Evolutionary conservation across 2,888 invertebrate species (phyloP), one percentile per base, ranked within the genome.

Genomic region (Carcina quercana): DNA sequence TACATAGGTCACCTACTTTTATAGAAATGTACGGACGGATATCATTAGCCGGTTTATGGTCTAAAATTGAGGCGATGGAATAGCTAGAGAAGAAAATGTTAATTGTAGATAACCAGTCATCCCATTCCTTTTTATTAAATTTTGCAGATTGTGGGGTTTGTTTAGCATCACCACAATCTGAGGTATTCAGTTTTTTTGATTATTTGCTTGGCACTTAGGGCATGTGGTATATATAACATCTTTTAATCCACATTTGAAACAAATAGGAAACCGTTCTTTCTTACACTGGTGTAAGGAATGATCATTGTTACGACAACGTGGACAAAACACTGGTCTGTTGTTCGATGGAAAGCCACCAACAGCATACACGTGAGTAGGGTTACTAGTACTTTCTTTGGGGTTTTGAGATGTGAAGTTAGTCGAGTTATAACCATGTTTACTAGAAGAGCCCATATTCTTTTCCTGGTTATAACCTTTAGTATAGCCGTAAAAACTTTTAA

Each of bases 201-300:
- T n/a, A 27, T 2, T 4, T 8, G 2, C 14, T 10, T 38, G 34
- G 12, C 34, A 36, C 6, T 22, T 14, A 8, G 40, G 30, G 11
- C 42, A 44, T 2, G 40, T 34, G 3, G 43, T 36, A 6, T 30
- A 38, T 1, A 25, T 22, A 6, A 42, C 39, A n/a, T 38, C 39
- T 15, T 33, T 40, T 13, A 22, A 35, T 1, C 42, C 43, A 21
- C 46, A 46, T 17, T 35, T 35, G 28, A 46, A 46, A 28, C 46
- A 46, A 26, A 46, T 30, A 1, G 33, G 24, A 13, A 36, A 32
- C 11, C 30, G 28, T n/a, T 34, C 14, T 10, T 34, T 26, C 0
- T 13, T 36, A 10, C 40, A 42, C 12, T 38, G 25, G 3, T 19
- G 8, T 3, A 42, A 15, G 4, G 35, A 32, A 15, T 40, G 40